Base-by-base conservation (phyloP, 2,888 invertebrate genomes). In the Subacronicta megacephala region DNA sequence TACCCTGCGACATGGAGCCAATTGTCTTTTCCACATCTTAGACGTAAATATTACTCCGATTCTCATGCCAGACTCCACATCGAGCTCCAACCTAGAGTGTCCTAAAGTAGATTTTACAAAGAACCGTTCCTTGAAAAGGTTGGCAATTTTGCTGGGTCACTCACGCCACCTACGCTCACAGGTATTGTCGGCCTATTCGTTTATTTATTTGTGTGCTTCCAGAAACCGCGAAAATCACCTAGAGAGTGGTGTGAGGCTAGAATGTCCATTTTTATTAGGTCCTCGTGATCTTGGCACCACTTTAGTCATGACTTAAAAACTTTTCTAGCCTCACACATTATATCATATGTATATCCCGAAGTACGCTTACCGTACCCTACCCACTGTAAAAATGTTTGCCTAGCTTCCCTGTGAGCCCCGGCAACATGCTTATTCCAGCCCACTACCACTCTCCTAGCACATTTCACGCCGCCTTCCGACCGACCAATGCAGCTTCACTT, bases 41-140 rank as follows among this genome's bases (percentile, higher is more conserved):
- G 29, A 29, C 29, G 29, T 29, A 29, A 20, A 29, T 29, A n/a
- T 29, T 29, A 29, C 29, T 29, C 29, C 29, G 7, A 29, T 29
- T 29, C 29, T 29, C 29, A 29, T 29, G 29, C 29, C 29, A 29
- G 29, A 7, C 7, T 29, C 29, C 3, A 29, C 29, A 29, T 29
- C 29, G 29, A 29, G 29, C 29, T 5, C 29, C 29, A 7, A 29
- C 29, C 29, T 7, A 29, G n/a, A 7, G 7, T 3, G 29, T 29
- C 29, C 29, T 29, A 29, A 29, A 2, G 29, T 29, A 5, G 29
- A 29, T 29, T 29, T 29, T 10, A 29, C 29, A 29, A 29, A 7
- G 29, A 29, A n/a, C n/a, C n/a, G n/a, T n/a, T n/a, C n/a, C 29
- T 29, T 29, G 29, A 29, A 29, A 29, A 29, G 29, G 29, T 29